Conservation (phyloP, 2,888 invertebrate genomes). For the Tholera decimalis region DNA sequence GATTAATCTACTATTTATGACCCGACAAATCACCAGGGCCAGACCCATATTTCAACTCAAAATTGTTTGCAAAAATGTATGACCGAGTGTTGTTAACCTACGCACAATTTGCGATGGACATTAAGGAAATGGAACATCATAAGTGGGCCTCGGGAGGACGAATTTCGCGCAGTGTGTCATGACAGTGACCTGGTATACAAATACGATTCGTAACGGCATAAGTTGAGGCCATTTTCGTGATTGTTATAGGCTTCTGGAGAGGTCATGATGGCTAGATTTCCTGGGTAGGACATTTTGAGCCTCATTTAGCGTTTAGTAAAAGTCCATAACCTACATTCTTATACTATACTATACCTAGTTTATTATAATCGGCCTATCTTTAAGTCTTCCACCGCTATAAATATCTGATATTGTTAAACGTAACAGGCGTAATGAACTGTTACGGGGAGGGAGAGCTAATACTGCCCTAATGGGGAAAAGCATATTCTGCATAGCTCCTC, state of each 20-base stretch:
- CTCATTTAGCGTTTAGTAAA: not conserved
- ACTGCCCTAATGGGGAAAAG: too few species aligned
- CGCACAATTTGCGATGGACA: slow-evolving; percentile 62
- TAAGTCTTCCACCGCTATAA: too few species aligned
- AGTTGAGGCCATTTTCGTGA: slow-evolving; percentile 8
- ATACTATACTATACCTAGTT: too few species aligned
- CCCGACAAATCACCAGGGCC: slow-evolving; percentile 7
- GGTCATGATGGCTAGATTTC: slow-evolving; percentile 7
- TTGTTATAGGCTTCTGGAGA: slow-evolving; percentile 7
- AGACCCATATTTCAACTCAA: slow-evolving; percentile 22
- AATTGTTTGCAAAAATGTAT: slow-evolving; percentile 46
- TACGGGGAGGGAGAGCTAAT: too few species aligned
- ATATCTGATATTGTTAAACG: too few species aligned
- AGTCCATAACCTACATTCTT: too few species aligned
- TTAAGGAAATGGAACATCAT: slow-evolving; percentile 68
- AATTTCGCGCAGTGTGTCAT: slow-evolving; percentile 65
- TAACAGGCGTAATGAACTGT: too few species aligned
- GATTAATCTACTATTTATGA: slow-evolving; percentile 9
- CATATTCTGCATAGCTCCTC: too few species aligned
- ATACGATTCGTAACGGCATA: slow-evolving; percentile 37
- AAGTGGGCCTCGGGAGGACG: slow-evolving; percentile 59
- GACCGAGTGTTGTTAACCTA: slow-evolving; percentile 57
- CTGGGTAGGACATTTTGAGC: not conserved
- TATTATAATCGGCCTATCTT: too few species aligned
- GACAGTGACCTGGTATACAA: slow-evolving; percentile 69